phyloP scores from a whole-genome alignment of 2,113 vertebrate genomes.

The Cyanoliseus patagonus region DNA sequence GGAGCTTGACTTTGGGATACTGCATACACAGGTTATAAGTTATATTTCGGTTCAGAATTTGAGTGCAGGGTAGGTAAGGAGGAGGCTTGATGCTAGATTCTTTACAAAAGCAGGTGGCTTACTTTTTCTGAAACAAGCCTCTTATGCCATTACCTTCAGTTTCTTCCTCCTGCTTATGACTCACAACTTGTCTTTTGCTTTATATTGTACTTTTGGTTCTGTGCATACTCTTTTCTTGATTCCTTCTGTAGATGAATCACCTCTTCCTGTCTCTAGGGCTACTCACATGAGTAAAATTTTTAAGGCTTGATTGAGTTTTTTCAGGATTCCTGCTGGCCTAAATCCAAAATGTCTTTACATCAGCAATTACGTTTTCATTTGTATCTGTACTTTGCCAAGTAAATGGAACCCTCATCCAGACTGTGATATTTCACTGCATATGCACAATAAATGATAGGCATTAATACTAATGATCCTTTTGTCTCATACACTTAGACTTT shows the following conservation, averaged over 20 bases:
- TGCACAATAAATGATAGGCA: slow-evolving; percentile 30
- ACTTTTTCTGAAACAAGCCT: neutral
- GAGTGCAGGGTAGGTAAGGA: neutral
- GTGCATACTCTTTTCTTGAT: neutral
- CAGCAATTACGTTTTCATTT: slow-evolving; percentile 22
- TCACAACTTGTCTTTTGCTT: neutral
- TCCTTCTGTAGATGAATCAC: neutral
- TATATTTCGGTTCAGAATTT: neutral
- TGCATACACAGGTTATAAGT: neutral
- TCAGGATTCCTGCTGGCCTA: neutral
- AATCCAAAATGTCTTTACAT: slow-evolving; percentile 13
- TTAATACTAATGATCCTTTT: slow-evolving; percentile 47
- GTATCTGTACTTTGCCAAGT: neutral
- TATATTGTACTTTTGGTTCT: neutral
- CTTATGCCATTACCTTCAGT: neutral
- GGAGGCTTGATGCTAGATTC: neutral
- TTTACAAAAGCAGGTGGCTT: neutral
- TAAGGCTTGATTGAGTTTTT: neutral
- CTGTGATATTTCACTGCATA: slow-evolving; percentile 1
- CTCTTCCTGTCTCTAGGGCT: neutral
- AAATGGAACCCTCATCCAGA: slow-evolving; percentile 18
- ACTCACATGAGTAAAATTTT: neutral
- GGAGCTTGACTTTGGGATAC: neutral
- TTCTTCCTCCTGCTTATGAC: neutral
- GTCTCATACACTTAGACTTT: slow-evolving; percentile 39